Percentiles rank a stretch among this genome's conserved stretches.
These are phyloP conservation scores for Eriocheir sinensis DNA, from an alignment of 1,140 invertebrate species.

Conservation along the genomic window DNA sequence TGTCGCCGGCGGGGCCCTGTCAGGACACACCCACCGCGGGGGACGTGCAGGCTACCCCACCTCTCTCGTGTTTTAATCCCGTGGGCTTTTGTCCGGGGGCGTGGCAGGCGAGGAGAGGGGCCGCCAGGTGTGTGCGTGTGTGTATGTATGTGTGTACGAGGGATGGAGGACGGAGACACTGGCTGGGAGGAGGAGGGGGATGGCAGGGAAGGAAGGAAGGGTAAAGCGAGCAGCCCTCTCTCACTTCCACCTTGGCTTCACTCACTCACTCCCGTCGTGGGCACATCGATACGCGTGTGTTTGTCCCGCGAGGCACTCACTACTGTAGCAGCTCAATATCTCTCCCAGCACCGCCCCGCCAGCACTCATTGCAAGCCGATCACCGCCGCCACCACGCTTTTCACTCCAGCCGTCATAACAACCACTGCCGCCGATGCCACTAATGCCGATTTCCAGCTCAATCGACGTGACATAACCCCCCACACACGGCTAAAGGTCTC, in stretches of 20 bases:
- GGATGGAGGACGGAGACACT: too few species aligned
- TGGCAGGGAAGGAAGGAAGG: neutral
- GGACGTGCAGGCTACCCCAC: neutral
- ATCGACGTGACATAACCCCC: neutral
- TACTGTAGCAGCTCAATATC: neutral
- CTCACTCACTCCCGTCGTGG: neutral
- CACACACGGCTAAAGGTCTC: neutral
- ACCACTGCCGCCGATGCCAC: too few species aligned
- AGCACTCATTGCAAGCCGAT: conserved; percentile 12
- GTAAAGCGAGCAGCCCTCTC: neutral
- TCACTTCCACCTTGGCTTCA: neutral
- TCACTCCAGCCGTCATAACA: neutral
- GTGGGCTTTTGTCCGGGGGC: neutral
- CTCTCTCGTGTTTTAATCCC: conserved; percentile 20
- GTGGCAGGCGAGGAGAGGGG: neutral
- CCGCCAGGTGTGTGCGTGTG: neutral
- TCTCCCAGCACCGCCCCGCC: neutral
- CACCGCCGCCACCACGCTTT: neutral
- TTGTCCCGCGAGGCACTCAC: too few species aligned
- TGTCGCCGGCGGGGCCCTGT: neutral
- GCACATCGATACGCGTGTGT: neutral
- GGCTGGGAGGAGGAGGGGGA: neutral
- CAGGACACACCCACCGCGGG: neutral
- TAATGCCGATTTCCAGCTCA: neutral
- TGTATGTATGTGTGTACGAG: too few species aligned